These are phyloP conservation scores for Lacerta viridis DNA, from an alignment of 2,797 vertebrate species.

Conservation along the genomic window DNA sequence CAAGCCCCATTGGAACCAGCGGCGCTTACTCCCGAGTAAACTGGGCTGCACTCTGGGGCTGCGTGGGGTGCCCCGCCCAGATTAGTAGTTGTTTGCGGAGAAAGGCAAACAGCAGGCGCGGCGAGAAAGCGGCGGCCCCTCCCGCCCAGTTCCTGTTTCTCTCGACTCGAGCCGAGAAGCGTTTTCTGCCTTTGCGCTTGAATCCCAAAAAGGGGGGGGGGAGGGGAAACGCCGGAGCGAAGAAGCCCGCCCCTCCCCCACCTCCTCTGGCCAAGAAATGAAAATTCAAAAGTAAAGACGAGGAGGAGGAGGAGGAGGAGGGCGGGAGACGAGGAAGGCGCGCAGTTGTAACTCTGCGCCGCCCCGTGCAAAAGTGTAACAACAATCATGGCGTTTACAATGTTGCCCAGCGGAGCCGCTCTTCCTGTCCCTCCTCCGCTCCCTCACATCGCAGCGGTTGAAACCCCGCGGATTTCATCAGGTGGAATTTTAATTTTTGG, in stretches of 20 bases:
- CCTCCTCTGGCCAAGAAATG: background rate
- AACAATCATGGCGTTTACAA: constrained; percentile 71
- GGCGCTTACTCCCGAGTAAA: background rate
- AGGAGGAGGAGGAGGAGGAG: too few species aligned
- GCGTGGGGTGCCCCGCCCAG: background rate
- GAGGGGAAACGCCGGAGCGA: background rate
- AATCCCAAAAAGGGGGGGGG: too few species aligned
- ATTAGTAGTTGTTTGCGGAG: background rate
- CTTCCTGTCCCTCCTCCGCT: background rate
- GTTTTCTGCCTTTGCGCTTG: too few species aligned
- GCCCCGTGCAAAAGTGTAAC: constrained; percentile 45
- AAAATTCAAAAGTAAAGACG: background rate
- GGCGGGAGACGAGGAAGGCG: constrained; percentile 21
- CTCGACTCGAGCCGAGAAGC: background rate
- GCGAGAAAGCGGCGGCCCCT: background rate
- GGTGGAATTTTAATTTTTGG: background rate
- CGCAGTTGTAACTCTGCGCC: constrained; percentile 55
- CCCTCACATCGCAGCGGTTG: background rate
- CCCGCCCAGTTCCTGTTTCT: too few species aligned
- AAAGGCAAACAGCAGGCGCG: background rate
- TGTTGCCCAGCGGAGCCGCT: constrained; percentile 41
- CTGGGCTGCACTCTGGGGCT: rapidly evolving
- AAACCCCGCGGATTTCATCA: too few species aligned
- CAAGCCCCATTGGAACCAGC: background rate
- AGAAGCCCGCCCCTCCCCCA: too few species aligned